Conservation (phyloP, 2,888 invertebrate species). For the Antheraea assamensis region DNA sequence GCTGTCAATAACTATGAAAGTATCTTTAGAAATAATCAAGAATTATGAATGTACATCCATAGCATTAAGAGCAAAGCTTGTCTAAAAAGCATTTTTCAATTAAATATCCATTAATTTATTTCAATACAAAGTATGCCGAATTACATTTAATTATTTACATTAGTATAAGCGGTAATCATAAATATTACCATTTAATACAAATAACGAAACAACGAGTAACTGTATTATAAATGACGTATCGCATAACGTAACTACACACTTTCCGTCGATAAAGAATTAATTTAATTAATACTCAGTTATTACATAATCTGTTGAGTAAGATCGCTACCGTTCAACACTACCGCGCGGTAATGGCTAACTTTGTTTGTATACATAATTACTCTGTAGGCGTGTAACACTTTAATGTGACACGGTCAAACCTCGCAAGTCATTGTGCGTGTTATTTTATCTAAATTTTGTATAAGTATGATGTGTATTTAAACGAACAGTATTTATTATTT, state of each 20-base stretch:
- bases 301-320: conserved; percentile 18
- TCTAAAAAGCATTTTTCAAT: too few species aligned
- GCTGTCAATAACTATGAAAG: too few species aligned
- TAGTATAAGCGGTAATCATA: neutral
- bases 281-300: conserved; percentile 18
- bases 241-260: conserved; percentile 7
- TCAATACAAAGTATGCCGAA: neutral
- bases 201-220: neutral
- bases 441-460: neutral
- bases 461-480: neutral
- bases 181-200: neutral
- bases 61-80: too few species aligned
- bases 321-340: conserved; percentile 18
- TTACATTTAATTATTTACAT: neutral
- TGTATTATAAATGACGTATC: neutral
- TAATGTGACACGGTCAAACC: conserved; percentile 16
- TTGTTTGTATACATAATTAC: conserved; percentile 15
- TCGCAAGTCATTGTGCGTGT: neutral
- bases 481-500: neutral
- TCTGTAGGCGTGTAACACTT: conserved; percentile 15
- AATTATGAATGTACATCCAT: too few species aligned
- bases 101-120: neutral
- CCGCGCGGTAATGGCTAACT: conserved; percentile 4
- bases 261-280: conserved; percentile 13
- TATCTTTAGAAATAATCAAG: too few species aligned